Conservation (phyloP, 1,140 invertebrate species). For the Rhagoletis zephyria region DNA sequence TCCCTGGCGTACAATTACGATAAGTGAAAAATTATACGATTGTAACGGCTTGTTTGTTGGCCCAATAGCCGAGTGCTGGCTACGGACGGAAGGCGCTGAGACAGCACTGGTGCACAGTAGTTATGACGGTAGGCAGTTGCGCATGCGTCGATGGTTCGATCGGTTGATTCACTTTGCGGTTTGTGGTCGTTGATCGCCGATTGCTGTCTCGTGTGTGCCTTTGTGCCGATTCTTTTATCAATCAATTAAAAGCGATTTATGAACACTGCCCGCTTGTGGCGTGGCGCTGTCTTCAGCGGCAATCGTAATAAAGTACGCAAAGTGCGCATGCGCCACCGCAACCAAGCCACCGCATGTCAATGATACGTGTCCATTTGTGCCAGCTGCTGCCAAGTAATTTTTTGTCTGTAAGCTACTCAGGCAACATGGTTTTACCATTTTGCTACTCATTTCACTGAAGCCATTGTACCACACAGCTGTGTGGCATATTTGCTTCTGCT, state of each 20-base stretch:
- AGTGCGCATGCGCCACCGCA: conserved; percentile 27
- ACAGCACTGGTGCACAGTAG: not conserved
- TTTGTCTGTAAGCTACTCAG: not conserved
- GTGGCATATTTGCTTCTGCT: conserved; percentile 2
- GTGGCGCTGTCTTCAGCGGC: not conserved
- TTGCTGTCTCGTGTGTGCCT: not conserved
- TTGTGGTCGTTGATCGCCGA: not conserved
- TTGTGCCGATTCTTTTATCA: conserved; percentile 47
- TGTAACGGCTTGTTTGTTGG: conserved; percentile 6
- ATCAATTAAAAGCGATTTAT: conserved; percentile 55
- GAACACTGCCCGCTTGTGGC: conserved; percentile 41
- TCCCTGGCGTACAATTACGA: conserved; percentile 44
- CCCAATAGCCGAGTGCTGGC: not conserved
- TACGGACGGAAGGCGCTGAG: no score
- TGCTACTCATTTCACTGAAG: not conserved
- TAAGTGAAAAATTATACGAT: conserved; percentile 52
- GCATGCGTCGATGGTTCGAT: not conserved
- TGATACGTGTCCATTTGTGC: conserved; percentile 15
- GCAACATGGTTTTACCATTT: conserved; percentile 50
- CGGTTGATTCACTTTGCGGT: not conserved
- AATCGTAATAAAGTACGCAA: conserved; percentile 38
- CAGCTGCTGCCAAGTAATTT: not conserved
- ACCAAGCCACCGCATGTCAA: not conserved
- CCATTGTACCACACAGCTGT: conserved; percentile 12
- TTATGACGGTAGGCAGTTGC: not conserved